Base-by-base conservation (phyloP, 2,113 vertebrate species). In the Aleadryas rufinucha region DNA sequence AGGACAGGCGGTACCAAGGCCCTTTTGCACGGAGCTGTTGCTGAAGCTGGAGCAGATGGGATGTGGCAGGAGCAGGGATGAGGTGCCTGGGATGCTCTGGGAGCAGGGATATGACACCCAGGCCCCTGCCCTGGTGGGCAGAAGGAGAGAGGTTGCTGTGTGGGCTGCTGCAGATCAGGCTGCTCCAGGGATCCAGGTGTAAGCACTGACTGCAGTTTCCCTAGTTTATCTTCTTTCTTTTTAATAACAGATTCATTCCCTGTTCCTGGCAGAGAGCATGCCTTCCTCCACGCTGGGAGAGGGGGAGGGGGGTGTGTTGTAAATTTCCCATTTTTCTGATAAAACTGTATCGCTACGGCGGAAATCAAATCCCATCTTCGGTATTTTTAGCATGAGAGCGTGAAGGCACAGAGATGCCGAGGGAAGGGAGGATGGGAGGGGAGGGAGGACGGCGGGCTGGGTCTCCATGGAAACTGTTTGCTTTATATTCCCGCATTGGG, bases 391-490 rank as follows among this genome's bases (percentile, higher is more conserved):
- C 96, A 82, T 61, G 96, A 96, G 97, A 98, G 97, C 95, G 94
- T 95, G 97, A 97, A 98, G 94, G 93, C 95, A 84, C 97, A 87
- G 95, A 95, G 97, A 94, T 97, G 97, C 96, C 75, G 96, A 94
- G 96, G 97, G 97, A 97, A 97, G 86, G 97, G 96, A 95, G 74
- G 84, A 95, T 89, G 96, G 97, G 95, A 69, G 96, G 96, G 97
- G 97, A 97, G 80, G 97, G 96, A 95, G 78, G 77, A 95, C 54
- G 94, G 97, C 94, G 97, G 95, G 97, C 97, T 91, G 89, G 65
- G 97, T 99, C 98, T 98, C 98, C 98, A 99, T 99, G 98, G 99
- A 98, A 99, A 99, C 99, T 95, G 95, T 98, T 98, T 97, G 97
- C 98, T 97, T 98, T 96, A 97, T 98, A 98, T 97, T 98, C 98